Conservation (phyloP, 2,888 invertebrate genomes). For the Parasteatoda lunata region DNA sequence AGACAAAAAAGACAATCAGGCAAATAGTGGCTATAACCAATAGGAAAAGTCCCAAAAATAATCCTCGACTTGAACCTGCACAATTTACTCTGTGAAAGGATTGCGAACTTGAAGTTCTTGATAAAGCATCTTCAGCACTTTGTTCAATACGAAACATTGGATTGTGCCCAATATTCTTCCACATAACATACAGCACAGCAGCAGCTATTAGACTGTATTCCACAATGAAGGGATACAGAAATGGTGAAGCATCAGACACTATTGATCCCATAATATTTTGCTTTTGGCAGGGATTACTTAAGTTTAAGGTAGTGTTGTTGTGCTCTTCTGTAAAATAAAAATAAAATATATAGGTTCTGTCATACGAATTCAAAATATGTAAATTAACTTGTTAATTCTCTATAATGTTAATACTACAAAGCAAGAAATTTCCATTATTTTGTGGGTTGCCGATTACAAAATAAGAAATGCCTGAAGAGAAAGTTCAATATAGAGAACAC, state of each 20-base stretch:
- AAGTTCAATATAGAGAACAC: too few species aligned
- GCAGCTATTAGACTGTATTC: conserved; percentile 96
- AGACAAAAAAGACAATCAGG: conserved; percentile 95
- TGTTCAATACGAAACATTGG: conserved; percentile 63
- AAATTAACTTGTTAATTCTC: too few species aligned
- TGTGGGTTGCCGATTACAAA: too few species aligned
- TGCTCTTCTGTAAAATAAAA: conserved; percentile 44
- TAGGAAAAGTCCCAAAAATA: conserved; percentile 64
- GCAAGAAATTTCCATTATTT: too few species aligned
- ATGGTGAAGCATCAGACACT: conserved; percentile 93
- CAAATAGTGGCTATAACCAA: conserved; percentile 92
- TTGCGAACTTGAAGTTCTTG: conserved; percentile 62
- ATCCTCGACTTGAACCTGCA: conserved; percentile 85
- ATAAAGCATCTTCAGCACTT: conserved; percentile 63
- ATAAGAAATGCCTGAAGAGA: too few species aligned
- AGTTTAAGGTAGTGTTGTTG: conserved; percentile 55
- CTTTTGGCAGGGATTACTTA: conserved; percentile 70
- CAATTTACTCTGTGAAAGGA: conserved; percentile 79
- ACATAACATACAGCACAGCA: conserved; percentile 96
- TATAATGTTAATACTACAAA: too few species aligned
- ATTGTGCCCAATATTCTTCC: conserved; percentile 78
- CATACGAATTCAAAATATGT: too few species aligned
- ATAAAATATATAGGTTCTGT: background rate
- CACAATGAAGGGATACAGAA: conserved; percentile 95
- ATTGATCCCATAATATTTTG: conserved; percentile 85